Percentiles rank a stretch among this genome's conserved stretches.
phyloP scores from a whole-genome alignment of 1,140 invertebrate genomes.

The Rhagoletis pomonella region DNA sequence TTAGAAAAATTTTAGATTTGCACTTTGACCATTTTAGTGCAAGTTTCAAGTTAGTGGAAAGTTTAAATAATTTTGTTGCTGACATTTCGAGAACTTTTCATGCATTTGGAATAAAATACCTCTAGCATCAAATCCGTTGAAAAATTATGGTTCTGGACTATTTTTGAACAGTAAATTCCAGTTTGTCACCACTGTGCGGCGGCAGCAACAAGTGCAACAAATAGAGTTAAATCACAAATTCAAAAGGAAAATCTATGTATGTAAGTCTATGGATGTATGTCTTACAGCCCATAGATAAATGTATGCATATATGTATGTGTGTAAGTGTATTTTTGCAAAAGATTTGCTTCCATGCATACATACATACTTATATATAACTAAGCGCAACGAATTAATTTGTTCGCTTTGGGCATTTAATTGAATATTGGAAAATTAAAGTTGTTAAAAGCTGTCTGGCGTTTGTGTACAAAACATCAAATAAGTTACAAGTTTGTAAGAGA shows the following conservation, averaged over 20 bases:
- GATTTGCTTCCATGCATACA: too few species aligned
- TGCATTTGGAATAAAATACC: too few species aligned
- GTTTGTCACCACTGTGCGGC: neutral
- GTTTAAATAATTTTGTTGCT: too few species aligned
- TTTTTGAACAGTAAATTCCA: too few species aligned
- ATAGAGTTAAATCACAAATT: neutral
- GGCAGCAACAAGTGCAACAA: conserved; percentile 23
- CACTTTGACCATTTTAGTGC: too few species aligned
- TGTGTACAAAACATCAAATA: neutral
- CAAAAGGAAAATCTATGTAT: neutral
- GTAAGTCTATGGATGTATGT: too few species aligned
- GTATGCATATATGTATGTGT: neutral
- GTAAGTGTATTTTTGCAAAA: neutral
- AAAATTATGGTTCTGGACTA: too few species aligned
- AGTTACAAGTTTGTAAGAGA: neutral
- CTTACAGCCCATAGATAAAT: too few species aligned
- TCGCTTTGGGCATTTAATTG: conserved; percentile 42
- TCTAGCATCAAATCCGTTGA: too few species aligned
- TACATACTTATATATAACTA: neutral
- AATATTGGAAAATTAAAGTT: conserved; percentile 40
- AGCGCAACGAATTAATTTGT: conserved; percentile 12
- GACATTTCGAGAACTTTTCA: too few species aligned
- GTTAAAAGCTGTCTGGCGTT: conserved; percentile 13
- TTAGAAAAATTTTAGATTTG: too few species aligned
- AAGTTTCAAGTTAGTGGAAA: too few species aligned